phyloP scores from a whole-genome alignment of 2,113 vertebrate genomes.

The Argyrosomus japonicus region DNA sequence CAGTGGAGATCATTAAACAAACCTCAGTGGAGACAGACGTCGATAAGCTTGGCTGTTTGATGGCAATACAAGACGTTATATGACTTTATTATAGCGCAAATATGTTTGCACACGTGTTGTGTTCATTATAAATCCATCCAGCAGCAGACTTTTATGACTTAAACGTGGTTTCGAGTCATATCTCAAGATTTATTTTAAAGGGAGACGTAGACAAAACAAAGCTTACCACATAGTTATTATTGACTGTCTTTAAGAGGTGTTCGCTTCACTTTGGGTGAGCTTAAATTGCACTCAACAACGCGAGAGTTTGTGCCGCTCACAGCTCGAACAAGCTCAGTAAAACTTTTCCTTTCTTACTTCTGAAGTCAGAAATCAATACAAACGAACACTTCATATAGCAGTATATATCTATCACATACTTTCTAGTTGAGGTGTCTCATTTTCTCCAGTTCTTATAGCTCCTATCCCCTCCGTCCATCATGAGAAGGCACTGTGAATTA shows the following conservation, averaged over 20 bases:
- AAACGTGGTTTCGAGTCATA: background rate
- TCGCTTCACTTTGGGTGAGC: background rate
- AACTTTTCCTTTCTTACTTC: too few relatives aligned
- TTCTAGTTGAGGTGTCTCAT: conserved; percentile 25
- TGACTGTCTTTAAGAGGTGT: background rate
- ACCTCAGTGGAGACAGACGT: conserved; percentile 44
- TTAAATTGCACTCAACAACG: background rate
- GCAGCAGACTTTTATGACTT: background rate
- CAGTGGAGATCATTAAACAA: conserved; percentile 44
- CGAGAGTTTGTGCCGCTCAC: too few relatives aligned
- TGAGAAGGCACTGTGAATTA: conserved; percentile 33
- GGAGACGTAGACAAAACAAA: background rate
- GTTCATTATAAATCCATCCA: conserved; percentile 14
- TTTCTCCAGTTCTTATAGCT: conserved; percentile 10
- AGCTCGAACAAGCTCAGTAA: too few relatives aligned
- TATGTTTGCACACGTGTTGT: conserved; percentile 41
- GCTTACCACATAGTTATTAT: background rate
- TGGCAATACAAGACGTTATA: conserved; percentile 50
- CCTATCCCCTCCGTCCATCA: background rate
- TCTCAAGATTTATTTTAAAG: background rate
- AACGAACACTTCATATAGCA: background rate
- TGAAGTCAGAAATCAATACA: background rate
- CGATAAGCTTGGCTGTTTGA: conserved; percentile 52
- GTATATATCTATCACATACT: too few relatives aligned
- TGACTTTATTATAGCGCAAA: conserved; percentile 39